A percentile compares a stretch with the other conserved stretches of the same genome.
These are phyloP conservation scores for Melanotaenia duboulayi DNA, from an alignment of 2,113 vertebrate genomes.

Conservation along the genomic window DNA sequence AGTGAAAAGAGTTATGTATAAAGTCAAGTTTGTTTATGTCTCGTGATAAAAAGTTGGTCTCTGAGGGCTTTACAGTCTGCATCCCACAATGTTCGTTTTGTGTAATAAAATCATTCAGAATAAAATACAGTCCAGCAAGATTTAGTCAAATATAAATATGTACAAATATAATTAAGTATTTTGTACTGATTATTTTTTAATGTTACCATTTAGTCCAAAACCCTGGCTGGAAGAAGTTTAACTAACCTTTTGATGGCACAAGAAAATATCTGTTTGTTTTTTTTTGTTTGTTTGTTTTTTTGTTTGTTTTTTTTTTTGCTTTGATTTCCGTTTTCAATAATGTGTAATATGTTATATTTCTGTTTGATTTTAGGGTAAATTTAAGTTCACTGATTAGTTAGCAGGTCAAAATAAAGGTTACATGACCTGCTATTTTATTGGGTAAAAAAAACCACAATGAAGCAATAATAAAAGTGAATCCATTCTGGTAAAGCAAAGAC, in stretches of 20 bases:
- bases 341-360: not conserved
- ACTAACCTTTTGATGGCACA: not conserved
- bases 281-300: not conserved
- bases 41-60: slow-evolving; percentile 15
- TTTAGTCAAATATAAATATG: not conserved
- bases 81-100: not conserved
- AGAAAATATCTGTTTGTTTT: not conserved
- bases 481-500: too few relatives aligned
- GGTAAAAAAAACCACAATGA: too few relatives aligned
- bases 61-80: slow-evolving; percentile 9
- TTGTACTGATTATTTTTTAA: not conserved
- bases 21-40: slow-evolving; percentile 3
- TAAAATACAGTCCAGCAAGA: not conserved
- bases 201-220: not conserved
- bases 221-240: not conserved
- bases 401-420: not conserved
- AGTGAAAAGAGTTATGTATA: not conserved
- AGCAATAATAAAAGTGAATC: too few relatives aligned
- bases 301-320: not conserved
- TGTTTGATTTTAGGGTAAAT: not conserved
- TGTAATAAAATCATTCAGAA: not conserved
- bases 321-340: not conserved
- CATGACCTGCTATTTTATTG: too few relatives aligned
- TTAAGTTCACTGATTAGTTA: not conserved
- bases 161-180: not conserved